These are phyloP conservation scores for Neelides sp. DNA, from an alignment of 1,140 invertebrate genomes.

Conservation along the genomic window DNA sequence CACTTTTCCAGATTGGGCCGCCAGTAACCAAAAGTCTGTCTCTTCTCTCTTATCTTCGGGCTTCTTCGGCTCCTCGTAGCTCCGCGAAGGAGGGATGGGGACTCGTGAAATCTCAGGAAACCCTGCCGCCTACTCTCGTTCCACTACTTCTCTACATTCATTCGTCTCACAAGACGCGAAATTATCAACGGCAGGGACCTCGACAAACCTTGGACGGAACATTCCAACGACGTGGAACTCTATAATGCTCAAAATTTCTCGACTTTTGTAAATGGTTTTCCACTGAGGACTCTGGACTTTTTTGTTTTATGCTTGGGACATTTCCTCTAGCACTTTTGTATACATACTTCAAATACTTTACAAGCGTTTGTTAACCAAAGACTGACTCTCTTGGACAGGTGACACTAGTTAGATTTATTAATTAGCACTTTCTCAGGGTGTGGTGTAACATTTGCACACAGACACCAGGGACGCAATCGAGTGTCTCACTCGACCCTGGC, in stretches of 20 bases:
- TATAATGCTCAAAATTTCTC: conserved; percentile 27
- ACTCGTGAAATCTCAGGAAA: conserved; percentile 19
- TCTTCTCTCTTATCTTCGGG: conserved; percentile 26
- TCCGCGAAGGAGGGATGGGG: not conserved
- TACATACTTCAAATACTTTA: conserved; percentile 29
- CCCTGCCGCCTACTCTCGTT: conserved; percentile 16
- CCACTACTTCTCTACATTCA: conserved; percentile 9
- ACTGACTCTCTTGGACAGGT: conserved; percentile 29
- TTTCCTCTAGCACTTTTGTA: conserved; percentile 17
- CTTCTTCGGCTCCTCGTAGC: conserved; percentile 11
- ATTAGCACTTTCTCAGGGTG: conserved; percentile 5
- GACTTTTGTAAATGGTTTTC: conserved; percentile 22
- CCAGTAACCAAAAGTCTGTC: conserved; percentile 30
- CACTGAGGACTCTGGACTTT: conserved; percentile 16
- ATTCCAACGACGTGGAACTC: conserved; percentile 20
- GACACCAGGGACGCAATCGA: not conserved
- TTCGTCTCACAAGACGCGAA: not conserved
- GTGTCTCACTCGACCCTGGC: too few species aligned
- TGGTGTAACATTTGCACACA: not conserved
- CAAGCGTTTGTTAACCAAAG: conserved; percentile 29
- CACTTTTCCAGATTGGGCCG: conserved; percentile 14
- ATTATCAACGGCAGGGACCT: conserved; percentile 12
- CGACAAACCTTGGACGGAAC: conserved; percentile 7
- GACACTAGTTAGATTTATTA: too few species aligned
- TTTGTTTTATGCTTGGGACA: conserved; percentile 16